Evolutionary conservation across 2,888 invertebrate species (phyloP), one percentile per base, ranked within the genome.

Genomic region (Monoplex corrugatus): DNA sequence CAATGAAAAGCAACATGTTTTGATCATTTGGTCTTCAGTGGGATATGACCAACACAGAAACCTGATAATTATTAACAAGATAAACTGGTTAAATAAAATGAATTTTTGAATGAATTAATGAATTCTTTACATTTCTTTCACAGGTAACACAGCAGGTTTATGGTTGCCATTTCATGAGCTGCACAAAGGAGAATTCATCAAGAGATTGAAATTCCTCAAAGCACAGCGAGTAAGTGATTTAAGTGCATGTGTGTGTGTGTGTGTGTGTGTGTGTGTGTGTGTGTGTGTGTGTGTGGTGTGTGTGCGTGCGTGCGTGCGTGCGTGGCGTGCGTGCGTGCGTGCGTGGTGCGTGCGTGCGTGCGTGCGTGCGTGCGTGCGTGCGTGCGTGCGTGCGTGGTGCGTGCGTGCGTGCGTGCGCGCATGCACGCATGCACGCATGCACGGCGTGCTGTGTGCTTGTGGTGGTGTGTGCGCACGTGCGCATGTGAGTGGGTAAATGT

Each of bases 111-210:
- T n/a, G n/a, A n/a, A n/a, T n/a, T n/a, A n/a, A n/a, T n/a, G n/a
- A n/a, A n/a, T n/a, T n/a, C n/a, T n/a, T n/a, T n/a, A n/a, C n/a
- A n/a, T n/a, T n/a, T n/a, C 19, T 38, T 75, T 35, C 57, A 57
- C 89, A 94, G 94, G 95, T 44, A 95, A 95, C 89, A 91, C 92
- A 68, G 91, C 93, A 82, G 94, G 94, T 8, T 93, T 94, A 90
- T 95, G 95, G 95, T 92, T 93, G 89, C 94, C 95, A 13, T 95
- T 94, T 89, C 93, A 94, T 80, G 95, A 95, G 83, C 92, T 95
- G 32, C 94, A 95, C 92, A 93, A 93, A 86, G 94, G 95, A 90
- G 95, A 96, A 91, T 95, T 95, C 91, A 92, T 94, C 87, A 92
- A 93, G 38, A 93, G 93, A 89, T 91, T 94, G 57, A 95, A 95